Base-by-base conservation (phyloP, 2,797 vertebrate species). In the Enteromius anoplus region DNA sequence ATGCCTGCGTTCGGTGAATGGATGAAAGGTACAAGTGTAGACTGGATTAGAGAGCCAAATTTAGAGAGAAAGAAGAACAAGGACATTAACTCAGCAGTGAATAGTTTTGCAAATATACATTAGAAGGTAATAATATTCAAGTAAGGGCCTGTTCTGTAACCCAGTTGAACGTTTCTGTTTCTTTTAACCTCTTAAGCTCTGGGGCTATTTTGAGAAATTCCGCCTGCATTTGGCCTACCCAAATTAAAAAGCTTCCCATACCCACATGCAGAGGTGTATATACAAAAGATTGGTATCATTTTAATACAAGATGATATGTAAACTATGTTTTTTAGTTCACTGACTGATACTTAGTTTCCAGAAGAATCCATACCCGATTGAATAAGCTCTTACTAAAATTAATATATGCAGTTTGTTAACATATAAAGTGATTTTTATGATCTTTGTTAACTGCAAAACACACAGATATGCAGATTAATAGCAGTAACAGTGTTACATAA, bases 1-100 rank as follows among this genome's bases (percentile, higher is more conserved):
- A 99, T 98, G 97, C 88, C 93, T 29, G 93, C 93, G 51, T 96
- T 91, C 34, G 94, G 91, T 80, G 93, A 93, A 88, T 98, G 97
- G 97, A 94, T 99, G 91, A 95, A 96, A 95, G 96, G 97, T 98
- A 92, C 14, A 60, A 29, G 17, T 58, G n/a, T 40, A 47, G 23
- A 6, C 15, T 47, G 53, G 29, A 8, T 53, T 49, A 47, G 2
- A 26, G 55, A 45, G 37, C 4, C 73, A 75, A 3, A 26, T 45
- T 76, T 62, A 62, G 15, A 76, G 45, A 76, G 14, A 60, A 75
- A 2, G n/a, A 60, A 37, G 21, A 37, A 55, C 32, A 37, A 75
- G 29, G 55, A 15, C 51, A 58, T 58, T 75, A 10, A 37, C 53
- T 42, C n/a, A 10, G 34, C 34, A 42, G 34, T 26, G 53, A 75